Conservation (phyloP, 2,797 vertebrate species). For the Enteromius unitaeniatus region DNA sequence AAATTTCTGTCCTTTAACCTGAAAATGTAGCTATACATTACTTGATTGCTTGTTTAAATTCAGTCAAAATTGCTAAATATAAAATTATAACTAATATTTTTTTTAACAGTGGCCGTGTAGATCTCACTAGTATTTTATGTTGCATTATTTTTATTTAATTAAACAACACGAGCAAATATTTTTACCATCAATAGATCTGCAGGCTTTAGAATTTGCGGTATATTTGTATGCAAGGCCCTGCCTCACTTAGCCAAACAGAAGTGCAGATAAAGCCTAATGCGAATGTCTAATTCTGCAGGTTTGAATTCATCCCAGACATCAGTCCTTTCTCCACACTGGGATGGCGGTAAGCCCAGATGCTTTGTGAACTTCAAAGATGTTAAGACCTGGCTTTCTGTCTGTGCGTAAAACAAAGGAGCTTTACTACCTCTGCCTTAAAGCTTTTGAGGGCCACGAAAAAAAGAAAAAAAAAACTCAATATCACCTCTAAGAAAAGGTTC, state of each 20-base stretch:
- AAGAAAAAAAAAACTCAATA: slow-evolving; percentile 61
- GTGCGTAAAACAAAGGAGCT: slow-evolving; percentile 73
- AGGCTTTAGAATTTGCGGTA: not conserved
- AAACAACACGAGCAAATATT: not conserved
- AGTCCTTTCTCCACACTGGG: slow-evolving; percentile 72
- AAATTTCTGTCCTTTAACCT: not conserved
- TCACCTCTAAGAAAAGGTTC: slow-evolving; percentile 62
- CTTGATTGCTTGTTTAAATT: not conserved
- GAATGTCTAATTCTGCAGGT: slow-evolving; percentile 75
- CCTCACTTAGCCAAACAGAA: slow-evolving; percentile 74
- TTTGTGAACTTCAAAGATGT: slow-evolving; percentile 80
- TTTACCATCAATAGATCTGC: not conserved
- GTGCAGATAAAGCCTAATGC: slow-evolving; percentile 62
- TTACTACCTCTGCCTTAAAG: slow-evolving; percentile 61
- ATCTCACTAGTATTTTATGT: not conserved
- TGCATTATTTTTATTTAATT: not conserved
- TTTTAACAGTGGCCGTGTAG: not conserved
- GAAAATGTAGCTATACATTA: not conserved
- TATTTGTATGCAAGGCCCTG: slow-evolving; percentile 74
- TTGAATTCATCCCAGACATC: slow-evolving; percentile 77
- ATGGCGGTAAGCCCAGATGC: slow-evolving; percentile 74
- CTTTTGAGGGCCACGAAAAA: slow-evolving; percentile 62
- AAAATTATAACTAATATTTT: not conserved
- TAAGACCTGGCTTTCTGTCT: slow-evolving; percentile 69
- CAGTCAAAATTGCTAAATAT: not conserved